Evolutionary conservation across 2,113 vertebrate species (phyloP).

Genomic region (Lates calcarifer): DNA sequence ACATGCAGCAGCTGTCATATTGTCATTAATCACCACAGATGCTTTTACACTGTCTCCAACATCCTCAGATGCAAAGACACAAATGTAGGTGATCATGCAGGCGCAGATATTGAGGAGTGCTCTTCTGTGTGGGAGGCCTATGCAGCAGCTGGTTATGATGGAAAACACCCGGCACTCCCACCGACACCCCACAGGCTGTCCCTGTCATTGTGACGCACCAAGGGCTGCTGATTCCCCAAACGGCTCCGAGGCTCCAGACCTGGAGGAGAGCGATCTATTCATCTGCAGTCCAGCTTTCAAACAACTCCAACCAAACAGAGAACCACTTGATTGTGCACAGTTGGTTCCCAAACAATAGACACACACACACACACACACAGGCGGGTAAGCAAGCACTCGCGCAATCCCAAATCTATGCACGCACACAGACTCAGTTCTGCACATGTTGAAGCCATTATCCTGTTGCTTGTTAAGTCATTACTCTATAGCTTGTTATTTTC

Average conservation of each 20-base stretch:
- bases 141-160: slow-evolving; percentile 79
- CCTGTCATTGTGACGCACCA: slow-evolving; percentile 70
- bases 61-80: slow-evolving; percentile 56
- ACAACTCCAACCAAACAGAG: slow-evolving; percentile 73
- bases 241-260: slow-evolving; percentile 53
- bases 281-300: slow-evolving; percentile 73
- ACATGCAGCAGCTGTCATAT: slow-evolving; percentile 54
- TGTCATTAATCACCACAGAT: slow-evolving; percentile 34
- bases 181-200: slow-evolving; percentile 65
- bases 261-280: slow-evolving; percentile 56
- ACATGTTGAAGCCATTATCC: slow-evolving; percentile 86
- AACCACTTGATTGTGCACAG: slow-evolving; percentile 67
- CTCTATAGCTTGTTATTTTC: slow-evolving; percentile 85
- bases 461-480: slow-evolving; percentile 86
- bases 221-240: slow-evolving; percentile 55
- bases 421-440: slow-evolving; percentile 67
- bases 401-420: slow-evolving; percentile 46
- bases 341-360: slow-evolving; percentile 74
- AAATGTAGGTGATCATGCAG: slow-evolving; percentile 50
- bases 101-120: slow-evolving; percentile 19
- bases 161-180: slow-evolving; percentile 77
- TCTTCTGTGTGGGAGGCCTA: slow-evolving; percentile 72
- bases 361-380: slow-evolving; percentile 49
- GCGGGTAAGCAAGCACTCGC: slow-evolving; percentile 52
- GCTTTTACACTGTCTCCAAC: slow-evolving; percentile 16